Percentiles rank a stretch among this genome's conserved stretches.
Evolutionary conservation across 2,113 vertebrate species (phyloP).

Genomic region (Rhinolophus sinicus): DNA sequence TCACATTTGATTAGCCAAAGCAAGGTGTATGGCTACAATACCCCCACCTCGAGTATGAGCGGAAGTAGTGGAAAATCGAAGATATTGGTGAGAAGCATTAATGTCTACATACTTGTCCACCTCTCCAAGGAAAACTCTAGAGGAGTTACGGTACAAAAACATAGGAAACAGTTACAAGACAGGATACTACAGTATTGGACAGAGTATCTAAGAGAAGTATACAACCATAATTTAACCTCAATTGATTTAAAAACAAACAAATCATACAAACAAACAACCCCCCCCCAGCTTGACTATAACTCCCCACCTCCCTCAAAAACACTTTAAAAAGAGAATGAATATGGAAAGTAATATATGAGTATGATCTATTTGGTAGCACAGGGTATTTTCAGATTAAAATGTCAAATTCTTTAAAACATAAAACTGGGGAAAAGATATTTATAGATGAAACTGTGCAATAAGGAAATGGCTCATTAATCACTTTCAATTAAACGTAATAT

Average conservation of each 20-base stretch:
- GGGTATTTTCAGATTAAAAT: slow-evolving; percentile 31
- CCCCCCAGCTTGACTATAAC: neutral
- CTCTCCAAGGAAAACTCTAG: neutral
- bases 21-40: neutral
- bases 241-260: neutral
- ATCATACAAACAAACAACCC: neutral
- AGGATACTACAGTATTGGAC: neutral
- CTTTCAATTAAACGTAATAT: slow-evolving; percentile 75
- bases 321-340: neutral
- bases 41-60: neutral
- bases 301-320: neutral
- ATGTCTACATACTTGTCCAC: neutral
- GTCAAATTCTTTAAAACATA: neutral
- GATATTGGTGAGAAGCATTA: neutral
- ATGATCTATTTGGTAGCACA: neutral
- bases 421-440: slow-evolving; percentile 59
- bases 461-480: slow-evolving; percentile 76
- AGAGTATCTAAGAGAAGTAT: neutral
- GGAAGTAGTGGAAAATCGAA: neutral
- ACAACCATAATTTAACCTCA: neutral
- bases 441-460: slow-evolving; percentile 71
- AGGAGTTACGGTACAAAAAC: neutral
- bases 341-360: neutral
- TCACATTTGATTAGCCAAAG: neutral
- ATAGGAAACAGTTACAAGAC: neutral